Base-by-base conservation (phyloP, 2,888 invertebrate species). In the Caenorhabditis virilis region DNA sequence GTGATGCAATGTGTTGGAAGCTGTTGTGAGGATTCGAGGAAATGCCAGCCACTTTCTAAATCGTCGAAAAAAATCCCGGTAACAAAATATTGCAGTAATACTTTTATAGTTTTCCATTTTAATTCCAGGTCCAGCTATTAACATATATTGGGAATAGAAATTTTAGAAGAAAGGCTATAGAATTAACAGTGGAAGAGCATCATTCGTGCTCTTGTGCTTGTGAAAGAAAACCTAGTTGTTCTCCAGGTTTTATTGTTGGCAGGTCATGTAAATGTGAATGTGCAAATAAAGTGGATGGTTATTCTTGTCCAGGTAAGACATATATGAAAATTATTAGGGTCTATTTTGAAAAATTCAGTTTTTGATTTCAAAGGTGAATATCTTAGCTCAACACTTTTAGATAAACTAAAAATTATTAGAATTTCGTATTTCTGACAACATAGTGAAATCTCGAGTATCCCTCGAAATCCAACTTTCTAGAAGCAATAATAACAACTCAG, bases 111-210 rank as follows among this genome's bases (percentile, higher is more conserved):
- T n/a, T n/a, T n/a, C n/a, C n/a, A n/a, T n/a, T n/a, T n/a, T 33
- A 22, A 43, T 27, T 53, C 13, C 36, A 72, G 72, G 57, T 72
- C 13, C 64, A 65, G 2, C 63, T 66, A 36, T 42, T 74, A 9
- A 42, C 59, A 0, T 74, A 74, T 43, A 61, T 72, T 18, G 74
- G 74, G 50, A 66, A 71, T 43, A 61, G 61, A 13, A 56, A 68
- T 1, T 72, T 74, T 46, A 74, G 65, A 59, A 47, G 72, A 38
- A 69, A 72, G 46, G 72, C 72, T 0, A 55, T 58, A 46, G 70
- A 72, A 43, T 72, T 74, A 26, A 66, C 68, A 0, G 70, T 74
- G 72, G 74, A 72, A 48, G 72, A 72, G 36, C 74, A 74, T 50
- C 66, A 65, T 0, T 68, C 69, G n/a, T 74, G 74, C 54, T 68